These are phyloP conservation scores for Scortum barcoo DNA, from an alignment of 2,113 vertebrate genomes.

Conservation along the genomic window DNA sequence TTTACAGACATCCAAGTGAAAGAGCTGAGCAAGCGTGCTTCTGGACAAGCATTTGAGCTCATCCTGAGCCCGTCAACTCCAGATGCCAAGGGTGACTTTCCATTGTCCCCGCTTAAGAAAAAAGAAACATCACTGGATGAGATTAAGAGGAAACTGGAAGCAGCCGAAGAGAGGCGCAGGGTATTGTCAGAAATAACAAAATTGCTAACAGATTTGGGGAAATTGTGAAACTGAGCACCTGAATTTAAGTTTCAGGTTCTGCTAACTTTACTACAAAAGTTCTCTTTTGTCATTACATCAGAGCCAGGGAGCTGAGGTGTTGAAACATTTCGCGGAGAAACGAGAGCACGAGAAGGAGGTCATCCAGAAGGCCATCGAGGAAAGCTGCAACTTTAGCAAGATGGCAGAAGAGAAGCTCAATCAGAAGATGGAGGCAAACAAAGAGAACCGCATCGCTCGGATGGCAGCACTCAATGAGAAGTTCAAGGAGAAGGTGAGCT, in stretches of 20 bases:
- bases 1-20: slow-evolving; percentile 93
- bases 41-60: slow-evolving; percentile 96
- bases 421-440: slow-evolving; percentile 97
- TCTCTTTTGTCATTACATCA: slow-evolving; percentile 58
- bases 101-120: slow-evolving; percentile 92
- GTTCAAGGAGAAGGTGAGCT: slow-evolving; percentile 93
- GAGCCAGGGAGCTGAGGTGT: slow-evolving; percentile 93
- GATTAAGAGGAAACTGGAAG: slow-evolving; percentile 95
- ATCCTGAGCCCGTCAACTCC: slow-evolving; percentile 91
- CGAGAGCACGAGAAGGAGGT: slow-evolving; percentile 97
- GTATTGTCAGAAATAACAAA: slow-evolving; percentile 76
- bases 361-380: slow-evolving; percentile 94
- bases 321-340: slow-evolving; percentile 95
- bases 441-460: slow-evolving; percentile 94
- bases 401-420: slow-evolving; percentile 95
- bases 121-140: slow-evolving; percentile 94
- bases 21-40: slow-evolving; percentile 94
- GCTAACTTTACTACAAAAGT: neutral
- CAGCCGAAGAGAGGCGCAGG: slow-evolving; percentile 96
- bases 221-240: accelerated
- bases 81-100: slow-evolving; percentile 91
- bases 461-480: slow-evolving; percentile 95
- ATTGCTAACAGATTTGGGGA: neutral
- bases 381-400: slow-evolving; percentile 96
- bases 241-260: neutral